phyloP scores from a whole-genome alignment of 2,888 invertebrate genomes.

The Lithosia quadra region DNA sequence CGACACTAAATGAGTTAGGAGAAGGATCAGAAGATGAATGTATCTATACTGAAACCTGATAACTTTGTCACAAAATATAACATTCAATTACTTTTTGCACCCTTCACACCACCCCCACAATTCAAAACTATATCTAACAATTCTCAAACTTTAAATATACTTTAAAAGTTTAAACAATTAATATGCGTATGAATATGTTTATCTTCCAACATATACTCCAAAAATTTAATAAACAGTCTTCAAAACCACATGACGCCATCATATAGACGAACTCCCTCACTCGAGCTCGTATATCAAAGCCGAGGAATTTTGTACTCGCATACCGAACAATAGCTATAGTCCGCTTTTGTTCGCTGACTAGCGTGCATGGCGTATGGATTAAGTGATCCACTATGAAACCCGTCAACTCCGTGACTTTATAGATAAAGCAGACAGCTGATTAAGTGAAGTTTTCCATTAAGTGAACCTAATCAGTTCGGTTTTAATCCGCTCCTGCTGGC shows the following conservation, averaged over 20 bases:
- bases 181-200: not conserved
- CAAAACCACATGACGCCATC: slow-evolving; percentile 5
- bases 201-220: not conserved
- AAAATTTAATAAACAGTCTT: slow-evolving; percentile 18
- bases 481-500: no score
- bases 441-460: slow-evolving; percentile 24
- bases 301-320: slow-evolving; percentile 17
- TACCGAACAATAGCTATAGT: slow-evolving; percentile 17
- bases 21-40: no score
- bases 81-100: no score
- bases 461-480: no score
- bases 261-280: not conserved
- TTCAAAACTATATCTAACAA: no score
- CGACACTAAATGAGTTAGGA: no score
- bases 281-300: slow-evolving; percentile 14
- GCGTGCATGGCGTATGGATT: slow-evolving; percentile 43
- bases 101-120: no score
- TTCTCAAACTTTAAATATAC: no score
- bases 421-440: slow-evolving; percentile 42
- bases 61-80: no score
- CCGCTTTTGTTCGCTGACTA: slow-evolving; percentile 35
- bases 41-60: no score
- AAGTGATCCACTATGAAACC: slow-evolving; percentile 38
- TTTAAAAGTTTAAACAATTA: no score
- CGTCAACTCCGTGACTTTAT: slow-evolving; percentile 39